phyloP scores from a whole-genome alignment of 2,113 vertebrate genomes.

The Pogonocichla stellata region DNA sequence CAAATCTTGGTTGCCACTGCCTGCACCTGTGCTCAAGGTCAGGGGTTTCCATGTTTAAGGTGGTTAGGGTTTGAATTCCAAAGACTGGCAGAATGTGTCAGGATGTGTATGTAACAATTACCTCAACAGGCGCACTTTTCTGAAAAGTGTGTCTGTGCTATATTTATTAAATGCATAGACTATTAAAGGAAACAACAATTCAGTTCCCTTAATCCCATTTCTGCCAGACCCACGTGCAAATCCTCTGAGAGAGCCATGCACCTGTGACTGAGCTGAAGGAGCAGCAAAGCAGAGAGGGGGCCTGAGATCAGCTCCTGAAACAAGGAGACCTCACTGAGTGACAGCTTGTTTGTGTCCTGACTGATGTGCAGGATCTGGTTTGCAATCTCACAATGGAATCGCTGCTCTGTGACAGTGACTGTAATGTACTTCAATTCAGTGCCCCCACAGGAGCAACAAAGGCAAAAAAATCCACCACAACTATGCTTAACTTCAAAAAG shows the following conservation, averaged over 20 bases:
- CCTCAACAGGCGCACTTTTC: neutral
- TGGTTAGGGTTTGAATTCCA: neutral
- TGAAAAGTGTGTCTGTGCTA: neutral
- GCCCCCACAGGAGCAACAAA: conserved; percentile 5
- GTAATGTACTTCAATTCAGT: conserved; percentile 26
- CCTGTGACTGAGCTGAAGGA: conserved; percentile 13
- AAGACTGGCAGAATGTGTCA: neutral
- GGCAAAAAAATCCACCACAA: conserved; percentile 6
- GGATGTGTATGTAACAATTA: neutral
- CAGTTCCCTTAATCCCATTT: neutral
- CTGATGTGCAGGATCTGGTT: neutral
- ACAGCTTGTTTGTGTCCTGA: conserved; percentile 33
- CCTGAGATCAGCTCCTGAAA: neutral
- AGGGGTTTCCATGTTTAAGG: neutral
- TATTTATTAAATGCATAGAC: neutral
- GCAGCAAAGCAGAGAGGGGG: neutral
- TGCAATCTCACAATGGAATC: conserved; percentile 17
- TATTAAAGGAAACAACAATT: neutral
- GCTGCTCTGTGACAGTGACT: neutral
- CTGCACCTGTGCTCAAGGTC: neutral
- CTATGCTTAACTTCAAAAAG: conserved; percentile 28
- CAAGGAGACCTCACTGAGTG: neutral
- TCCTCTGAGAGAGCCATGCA: neutral
- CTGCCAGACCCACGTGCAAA: neutral
- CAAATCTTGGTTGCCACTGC: neutral